Evolutionary conservation across 2,888 invertebrate genomes (phyloP).

Genomic region (Parnassius apollo): DNA sequence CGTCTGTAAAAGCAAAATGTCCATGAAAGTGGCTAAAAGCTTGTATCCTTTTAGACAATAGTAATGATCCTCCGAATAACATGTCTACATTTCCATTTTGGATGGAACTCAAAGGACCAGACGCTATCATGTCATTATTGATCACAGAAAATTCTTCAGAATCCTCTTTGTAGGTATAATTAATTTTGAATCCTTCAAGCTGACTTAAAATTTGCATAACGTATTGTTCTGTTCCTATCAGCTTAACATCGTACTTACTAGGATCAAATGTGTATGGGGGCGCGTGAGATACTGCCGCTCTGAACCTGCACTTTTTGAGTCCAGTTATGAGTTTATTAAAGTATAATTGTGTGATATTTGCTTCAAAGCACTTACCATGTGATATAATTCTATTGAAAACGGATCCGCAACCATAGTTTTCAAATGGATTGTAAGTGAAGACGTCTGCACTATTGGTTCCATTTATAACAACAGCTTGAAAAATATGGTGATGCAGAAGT

Average conservation of each 20-base stretch:
- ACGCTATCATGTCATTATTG: conserved; percentile 35
- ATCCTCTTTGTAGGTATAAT: conserved; percentile 38
- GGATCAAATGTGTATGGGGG: conserved; percentile 44
- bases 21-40: conserved; percentile 44
- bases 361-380: conserved; percentile 47
- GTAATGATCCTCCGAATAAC: conserved; percentile 37
- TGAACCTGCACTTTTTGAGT: conserved; percentile 51
- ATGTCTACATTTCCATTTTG: conserved; percentile 36
- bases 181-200: conserved; percentile 45
- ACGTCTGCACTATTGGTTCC: conserved; percentile 40
- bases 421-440: conserved; percentile 57
- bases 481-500: conserved; percentile 41
- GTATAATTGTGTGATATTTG: conserved; percentile 36
- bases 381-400: conserved; percentile 44
- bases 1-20: conserved; percentile 44
- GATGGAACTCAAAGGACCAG: conserved; percentile 38
- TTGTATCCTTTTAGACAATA: conserved; percentile 36
- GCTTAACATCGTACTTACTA: conserved; percentile 1
- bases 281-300: conserved; percentile 43
- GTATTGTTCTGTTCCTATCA: conserved; percentile 37
- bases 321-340: conserved; percentile 44
- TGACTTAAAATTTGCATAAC: conserved; percentile 43
- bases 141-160: conserved; percentile 34
- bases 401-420: conserved; percentile 57
- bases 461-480: conserved; percentile 46